A percentile compares a stretch with the other conserved stretches of the same genome.
Evolutionary conservation across 2,113 vertebrate genomes (phyloP).

Genomic region (Phainopepla nitens): DNA sequence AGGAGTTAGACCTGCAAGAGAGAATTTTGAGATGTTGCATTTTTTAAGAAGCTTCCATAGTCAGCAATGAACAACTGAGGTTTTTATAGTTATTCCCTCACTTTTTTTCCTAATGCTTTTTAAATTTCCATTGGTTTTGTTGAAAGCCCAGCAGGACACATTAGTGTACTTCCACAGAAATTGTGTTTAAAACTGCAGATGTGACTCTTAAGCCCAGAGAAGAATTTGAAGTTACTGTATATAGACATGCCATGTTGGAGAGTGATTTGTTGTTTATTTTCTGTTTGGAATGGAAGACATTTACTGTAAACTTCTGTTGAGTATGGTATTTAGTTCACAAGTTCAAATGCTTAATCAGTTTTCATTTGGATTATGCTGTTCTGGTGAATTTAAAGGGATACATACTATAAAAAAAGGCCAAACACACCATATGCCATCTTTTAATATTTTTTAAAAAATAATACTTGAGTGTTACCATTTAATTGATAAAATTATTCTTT

Average conservation of each 20-base stretch:
- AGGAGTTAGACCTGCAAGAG: neutral
- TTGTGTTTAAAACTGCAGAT: neutral
- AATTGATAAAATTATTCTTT: neutral
- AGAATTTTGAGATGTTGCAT: neutral
- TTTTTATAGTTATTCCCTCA: neutral
- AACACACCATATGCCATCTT: neutral
- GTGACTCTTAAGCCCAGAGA: neutral
- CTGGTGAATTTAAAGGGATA: neutral
- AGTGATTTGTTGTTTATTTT: neutral
- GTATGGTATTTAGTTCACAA: neutral
- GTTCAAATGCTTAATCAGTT: neutral
- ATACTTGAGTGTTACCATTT: neutral
- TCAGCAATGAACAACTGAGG: neutral
- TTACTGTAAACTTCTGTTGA: constrained; percentile 9
- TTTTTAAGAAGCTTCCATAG: neutral
- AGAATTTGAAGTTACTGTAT: neutral
- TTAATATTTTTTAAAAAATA: neutral
- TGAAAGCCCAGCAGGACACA: neutral
- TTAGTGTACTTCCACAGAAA: neutral
- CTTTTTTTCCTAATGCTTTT: neutral
- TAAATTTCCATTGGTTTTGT: neutral
- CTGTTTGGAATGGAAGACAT: neutral
- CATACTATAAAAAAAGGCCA: neutral
- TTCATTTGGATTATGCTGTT: neutral
- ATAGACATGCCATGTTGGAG: neutral